These are phyloP conservation scores for Ammodytes dubius DNA, from an alignment of 2,113 vertebrate genomes.

Conservation along the genomic window DNA sequence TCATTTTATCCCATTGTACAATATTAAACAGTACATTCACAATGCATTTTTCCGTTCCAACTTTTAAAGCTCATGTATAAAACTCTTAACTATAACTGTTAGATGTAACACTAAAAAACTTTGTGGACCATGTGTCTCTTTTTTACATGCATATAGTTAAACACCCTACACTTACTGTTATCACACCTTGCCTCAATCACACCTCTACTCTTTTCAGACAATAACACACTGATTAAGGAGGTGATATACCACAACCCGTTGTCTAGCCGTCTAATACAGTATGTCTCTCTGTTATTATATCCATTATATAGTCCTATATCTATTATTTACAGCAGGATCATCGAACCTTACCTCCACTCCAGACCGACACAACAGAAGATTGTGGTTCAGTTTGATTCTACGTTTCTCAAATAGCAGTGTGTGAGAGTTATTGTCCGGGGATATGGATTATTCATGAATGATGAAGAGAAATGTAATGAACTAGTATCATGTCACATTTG, in stretches of 20 bases:
- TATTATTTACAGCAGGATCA: conserved; percentile 25
- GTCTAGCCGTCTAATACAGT: conserved; percentile 46
- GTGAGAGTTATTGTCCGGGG: conserved; percentile 9
- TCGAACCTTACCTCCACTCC: conserved; percentile 34
- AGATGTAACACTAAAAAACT: conserved; percentile 11
- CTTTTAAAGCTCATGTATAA: too few relatives aligned
- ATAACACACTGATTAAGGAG: conserved; percentile 58
- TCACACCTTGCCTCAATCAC: conserved; percentile 10
- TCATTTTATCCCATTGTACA: not conserved
- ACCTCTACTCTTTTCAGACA: conserved; percentile 57
- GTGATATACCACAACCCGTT: conserved; percentile 13
- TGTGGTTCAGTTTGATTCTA: conserved; percentile 6
- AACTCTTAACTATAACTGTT: not conserved
- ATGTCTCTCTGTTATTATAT: conserved; percentile 42
- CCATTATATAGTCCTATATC: conserved; percentile 26
- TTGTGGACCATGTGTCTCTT: conserved; percentile 10
- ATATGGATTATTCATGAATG: conserved; percentile 33
- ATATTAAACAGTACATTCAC: not conserved
- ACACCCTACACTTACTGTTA: conserved; percentile 12
- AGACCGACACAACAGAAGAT: conserved; percentile 18
- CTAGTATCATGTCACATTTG: not conserved
- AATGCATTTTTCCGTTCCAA: not conserved
- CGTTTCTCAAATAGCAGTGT: conserved; percentile 21
- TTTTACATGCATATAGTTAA: conserved; percentile 23
- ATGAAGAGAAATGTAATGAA: not conserved